Percentiles rank a stretch among this genome's conserved stretches.
Evolutionary conservation across 2,797 vertebrate genomes (phyloP).

Genomic region (Acrossocheilus fasciatus): DNA sequence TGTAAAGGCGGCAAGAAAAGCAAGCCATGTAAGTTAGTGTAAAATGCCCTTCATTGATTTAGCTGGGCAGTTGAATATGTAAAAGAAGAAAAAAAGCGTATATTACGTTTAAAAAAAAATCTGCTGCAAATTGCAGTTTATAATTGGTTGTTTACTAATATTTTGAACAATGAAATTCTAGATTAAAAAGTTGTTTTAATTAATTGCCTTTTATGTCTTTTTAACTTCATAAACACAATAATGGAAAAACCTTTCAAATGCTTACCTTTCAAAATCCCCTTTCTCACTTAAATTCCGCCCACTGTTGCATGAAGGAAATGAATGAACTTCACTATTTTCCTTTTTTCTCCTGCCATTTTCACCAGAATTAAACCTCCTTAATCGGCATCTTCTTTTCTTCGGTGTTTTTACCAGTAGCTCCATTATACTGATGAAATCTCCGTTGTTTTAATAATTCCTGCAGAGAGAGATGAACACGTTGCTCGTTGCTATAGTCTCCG

Average conservation of each 20-base stretch:
- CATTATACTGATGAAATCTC: not conserved
- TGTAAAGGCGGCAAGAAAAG: not conserved
- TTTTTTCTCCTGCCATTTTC: not conserved
- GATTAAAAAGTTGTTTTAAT: not conserved
- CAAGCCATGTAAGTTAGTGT: not conserved
- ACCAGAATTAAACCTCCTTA: not conserved
- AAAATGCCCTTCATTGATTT: not conserved
- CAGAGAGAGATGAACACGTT: not conserved
- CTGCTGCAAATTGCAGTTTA: not conserved
- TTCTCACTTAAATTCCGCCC: too few relatives aligned
- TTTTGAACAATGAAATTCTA: not conserved
- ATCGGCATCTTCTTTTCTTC: not conserved
- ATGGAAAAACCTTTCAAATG: not conserved
- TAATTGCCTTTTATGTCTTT: not conserved
- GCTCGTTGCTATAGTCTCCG: too few relatives aligned
- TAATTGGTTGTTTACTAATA: not conserved
- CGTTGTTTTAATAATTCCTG: not conserved
- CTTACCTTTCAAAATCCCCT: not conserved
- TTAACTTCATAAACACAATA: too few relatives aligned
- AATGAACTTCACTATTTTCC: not conserved
- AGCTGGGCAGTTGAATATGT: not conserved
- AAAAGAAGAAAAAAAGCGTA: not conserved
- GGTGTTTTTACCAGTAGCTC: not conserved
- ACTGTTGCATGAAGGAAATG: not conserved
- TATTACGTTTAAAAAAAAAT: not conserved